Conservation (phyloP, 2,113 vertebrate species). For the Albula glossodonta region DNA sequence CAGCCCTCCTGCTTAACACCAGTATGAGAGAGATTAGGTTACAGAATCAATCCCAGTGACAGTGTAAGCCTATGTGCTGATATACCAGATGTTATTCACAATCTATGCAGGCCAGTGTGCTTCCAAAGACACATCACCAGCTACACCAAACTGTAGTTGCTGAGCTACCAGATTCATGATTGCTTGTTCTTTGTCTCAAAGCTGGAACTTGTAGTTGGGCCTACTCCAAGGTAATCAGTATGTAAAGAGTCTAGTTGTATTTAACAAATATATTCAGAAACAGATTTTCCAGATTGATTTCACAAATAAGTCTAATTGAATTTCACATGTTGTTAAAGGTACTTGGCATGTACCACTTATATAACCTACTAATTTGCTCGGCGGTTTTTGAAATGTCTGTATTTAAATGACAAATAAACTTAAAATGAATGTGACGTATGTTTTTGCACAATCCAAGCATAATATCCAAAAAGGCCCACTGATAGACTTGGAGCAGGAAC, state of each 20-base stretch:
- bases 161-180: too few species aligned
- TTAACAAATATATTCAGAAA: not conserved
- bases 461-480: constrained; percentile 35
- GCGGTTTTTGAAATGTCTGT: not conserved
- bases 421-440: constrained; percentile 44
- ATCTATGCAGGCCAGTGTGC: too few species aligned
- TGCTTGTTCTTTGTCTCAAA: not conserved
- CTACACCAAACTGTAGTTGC: not conserved
- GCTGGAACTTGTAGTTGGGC: too few species aligned
- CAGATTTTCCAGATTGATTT: not conserved
- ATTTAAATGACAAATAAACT: not conserved
- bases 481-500: constrained; percentile 43
- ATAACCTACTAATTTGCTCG: not conserved
- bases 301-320: not conserved
- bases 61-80: not conserved
- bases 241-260: not conserved
- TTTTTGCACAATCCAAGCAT: constrained; percentile 47
- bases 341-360: not conserved
- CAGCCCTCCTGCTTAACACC: constrained; percentile 32
- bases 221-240: not conserved
- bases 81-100: not conserved
- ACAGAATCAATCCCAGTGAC: constrained; percentile 17
- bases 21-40: constrained; percentile 30
- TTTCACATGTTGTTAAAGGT: not conserved
- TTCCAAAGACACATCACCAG: not conserved